phyloP scores from a whole-genome alignment of 2,888 invertebrate genomes.

The Drosophila mimetica region DNA sequence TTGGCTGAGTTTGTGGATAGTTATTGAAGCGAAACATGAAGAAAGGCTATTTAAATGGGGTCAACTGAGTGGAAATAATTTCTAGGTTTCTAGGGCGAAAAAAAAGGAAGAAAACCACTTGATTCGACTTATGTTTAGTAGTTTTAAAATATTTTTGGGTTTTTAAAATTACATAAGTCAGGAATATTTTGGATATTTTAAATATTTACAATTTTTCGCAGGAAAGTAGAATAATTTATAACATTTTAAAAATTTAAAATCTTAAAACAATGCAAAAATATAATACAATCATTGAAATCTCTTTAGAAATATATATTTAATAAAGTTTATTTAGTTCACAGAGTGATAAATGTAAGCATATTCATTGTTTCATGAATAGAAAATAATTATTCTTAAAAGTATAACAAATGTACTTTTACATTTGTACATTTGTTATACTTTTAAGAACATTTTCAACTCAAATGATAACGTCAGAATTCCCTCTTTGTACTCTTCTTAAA shows the following conservation, averaged over 20 bases:
- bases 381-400: too few relatives aligned
- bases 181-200: neutral
- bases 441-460: too few relatives aligned
- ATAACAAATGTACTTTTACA: too few relatives aligned
- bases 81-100: neutral
- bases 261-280: neutral
- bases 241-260: neutral
- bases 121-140: neutral
- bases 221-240: neutral
- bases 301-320: too few relatives aligned
- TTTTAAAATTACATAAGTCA: neutral
- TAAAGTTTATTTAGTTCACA: too few relatives aligned
- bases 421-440: too few relatives aligned
- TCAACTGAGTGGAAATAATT: constrained; percentile 5
- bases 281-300: too few relatives aligned
- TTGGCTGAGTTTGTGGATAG: constrained; percentile 26
- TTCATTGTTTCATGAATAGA: too few relatives aligned
- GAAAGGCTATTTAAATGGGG: constrained; percentile 18
- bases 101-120: neutral
- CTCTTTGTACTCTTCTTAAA: too few relatives aligned
- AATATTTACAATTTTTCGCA: neutral
- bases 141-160: neutral
- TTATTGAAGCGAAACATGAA: constrained; percentile 37
- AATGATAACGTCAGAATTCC: too few relatives aligned
- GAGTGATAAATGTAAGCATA: too few relatives aligned